Base-by-base conservation (phyloP, 2,797 vertebrate species). In the Halcyon badia region DNA sequence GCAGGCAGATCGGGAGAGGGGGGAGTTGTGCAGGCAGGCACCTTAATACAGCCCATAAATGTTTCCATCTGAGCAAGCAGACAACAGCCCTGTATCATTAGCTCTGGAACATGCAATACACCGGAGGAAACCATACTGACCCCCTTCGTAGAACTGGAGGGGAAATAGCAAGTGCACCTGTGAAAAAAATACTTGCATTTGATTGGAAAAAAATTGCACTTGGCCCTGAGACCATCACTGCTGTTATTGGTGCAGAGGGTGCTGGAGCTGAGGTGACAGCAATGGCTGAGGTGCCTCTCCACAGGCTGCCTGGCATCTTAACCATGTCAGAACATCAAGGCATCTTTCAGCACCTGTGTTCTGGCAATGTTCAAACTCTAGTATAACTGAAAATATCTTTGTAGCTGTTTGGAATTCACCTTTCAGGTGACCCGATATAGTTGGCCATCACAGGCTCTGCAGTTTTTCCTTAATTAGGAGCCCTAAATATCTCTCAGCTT, bases 401-500 rank as follows among this genome's bases (percentile, higher is more conserved):
- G 58, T 19, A 10, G 56, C 51, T 51, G 17, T 62, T 39, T 19
- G 24, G 62, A 33, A 33, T 39, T 64, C 42, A 62, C 49, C 62
- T 75, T 31, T 57, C 62, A 35, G 12, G 30, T 24, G 17, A 15
- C 61, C 41, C 54, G 14, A 22, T 4, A 6, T 13, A 35, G 24
- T 5, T 31, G 1, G 4, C 10, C n/a, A 28, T 17, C 16, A 15
- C 5, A 9, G 28, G 4, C 2, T 15, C 62, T 46, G 49, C n/a
- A n/a, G 26, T 2, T n/a, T 51, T 49, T 8, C 6, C n/a, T 56
- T 13, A 22, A 22, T 1, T 6, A 5, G 5, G 21, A 31, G 26
- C 7, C 44, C 39, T 30, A 11, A 85, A 28, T 11, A 7, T 2
- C 25, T 37, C 21, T 11, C 42, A 37, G 17, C 20, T 8, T 37